These are phyloP conservation scores for Cardinalis cardinalis DNA, from an alignment of 2,113 vertebrate genomes.

Conservation along the genomic window DNA sequence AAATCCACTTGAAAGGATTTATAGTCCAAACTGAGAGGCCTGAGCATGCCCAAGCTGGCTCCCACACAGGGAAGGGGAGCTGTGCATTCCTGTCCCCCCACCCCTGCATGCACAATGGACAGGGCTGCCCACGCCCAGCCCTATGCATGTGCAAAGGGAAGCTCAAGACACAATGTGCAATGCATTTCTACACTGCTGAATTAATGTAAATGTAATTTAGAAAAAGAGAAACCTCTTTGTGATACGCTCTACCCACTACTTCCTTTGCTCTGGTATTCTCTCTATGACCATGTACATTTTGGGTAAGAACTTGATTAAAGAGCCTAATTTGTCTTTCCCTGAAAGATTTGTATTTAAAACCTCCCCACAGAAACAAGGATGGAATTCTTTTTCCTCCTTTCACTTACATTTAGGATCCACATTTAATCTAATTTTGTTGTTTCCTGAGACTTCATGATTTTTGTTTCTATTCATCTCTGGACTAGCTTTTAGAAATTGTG, in stretches of 20 bases:
- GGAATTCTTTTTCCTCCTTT: not conserved
- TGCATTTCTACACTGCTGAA: not conserved
- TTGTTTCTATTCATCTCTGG: not conserved
- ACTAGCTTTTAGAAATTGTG: not conserved
- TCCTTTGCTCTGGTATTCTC: not conserved
- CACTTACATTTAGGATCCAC: not conserved
- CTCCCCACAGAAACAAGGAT: not conserved
- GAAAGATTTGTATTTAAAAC: not conserved
- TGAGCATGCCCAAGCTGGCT: not conserved
- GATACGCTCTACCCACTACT: not conserved
- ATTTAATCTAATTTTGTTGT: not conserved
- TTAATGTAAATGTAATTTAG: not conserved
- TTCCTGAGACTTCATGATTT: not conserved
- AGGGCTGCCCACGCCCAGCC: not conserved
- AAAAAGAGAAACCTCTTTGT: not conserved
- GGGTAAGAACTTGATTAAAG: not conserved
- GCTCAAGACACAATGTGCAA: not conserved
- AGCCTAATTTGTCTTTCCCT: not conserved
- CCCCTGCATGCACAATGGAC: not conserved
- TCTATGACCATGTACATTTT: rapidly evolving
- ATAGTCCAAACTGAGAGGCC: not conserved
- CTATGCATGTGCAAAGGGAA: not conserved
- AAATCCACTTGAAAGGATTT: not conserved
- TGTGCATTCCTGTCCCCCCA: not conserved
- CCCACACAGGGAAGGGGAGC: not conserved